Evolutionary conservation across 2,888 invertebrate genomes (phyloP).

Genomic region (Caenorhabditis zanzibari): DNA sequence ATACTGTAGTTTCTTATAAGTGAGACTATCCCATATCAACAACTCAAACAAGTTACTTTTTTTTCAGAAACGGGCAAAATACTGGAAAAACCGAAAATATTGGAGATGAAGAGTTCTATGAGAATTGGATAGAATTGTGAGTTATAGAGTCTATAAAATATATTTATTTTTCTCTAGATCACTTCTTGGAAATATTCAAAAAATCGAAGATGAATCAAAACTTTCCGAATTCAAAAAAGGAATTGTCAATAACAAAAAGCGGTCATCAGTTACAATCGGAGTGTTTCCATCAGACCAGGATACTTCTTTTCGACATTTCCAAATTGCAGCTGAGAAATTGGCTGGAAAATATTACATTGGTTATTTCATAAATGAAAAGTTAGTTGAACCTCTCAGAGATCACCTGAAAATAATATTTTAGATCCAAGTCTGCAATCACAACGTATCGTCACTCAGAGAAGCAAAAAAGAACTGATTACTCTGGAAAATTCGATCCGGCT

Average conservation of each 20-base stretch:
- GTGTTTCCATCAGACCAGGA: conserved; percentile 69
- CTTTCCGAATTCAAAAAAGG: conserved; percentile 57
- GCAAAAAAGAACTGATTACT: conserved; percentile 73
- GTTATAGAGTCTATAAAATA: no score
- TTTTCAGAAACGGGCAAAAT: conserved; percentile 71
- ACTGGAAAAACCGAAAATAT: conserved; percentile 75
- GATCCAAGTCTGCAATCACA: conserved; percentile 65
- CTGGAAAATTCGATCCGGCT: conserved; percentile 76
- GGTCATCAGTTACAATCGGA: conserved; percentile 77
- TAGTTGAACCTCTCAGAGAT: not conserved
- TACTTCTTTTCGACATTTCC: conserved; percentile 71
- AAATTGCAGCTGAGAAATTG: conserved; percentile 76
- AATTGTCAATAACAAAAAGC: conserved; percentile 27
- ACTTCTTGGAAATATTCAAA: conserved; percentile 10
- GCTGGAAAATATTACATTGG: conserved; percentile 78
- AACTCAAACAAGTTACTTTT: no score
- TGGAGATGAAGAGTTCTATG: conserved; percentile 77
- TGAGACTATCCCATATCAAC: conserved; percentile 22
- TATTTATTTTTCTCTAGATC: conserved; percentile 18
- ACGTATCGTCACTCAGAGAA: conserved; percentile 76
- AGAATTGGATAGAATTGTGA: conserved; percentile 76
- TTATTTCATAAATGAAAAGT: conserved; percentile 68
- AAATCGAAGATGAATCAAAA: conserved; percentile 31
- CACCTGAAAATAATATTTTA: not conserved
- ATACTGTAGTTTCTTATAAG: conserved; percentile 78